Percentiles rank a stretch among this genome's conserved stretches.
These are phyloP conservation scores for Drosophila sulfurigaster DNA, from an alignment of 1,140 invertebrate species.

Conservation along the genomic window DNA sequence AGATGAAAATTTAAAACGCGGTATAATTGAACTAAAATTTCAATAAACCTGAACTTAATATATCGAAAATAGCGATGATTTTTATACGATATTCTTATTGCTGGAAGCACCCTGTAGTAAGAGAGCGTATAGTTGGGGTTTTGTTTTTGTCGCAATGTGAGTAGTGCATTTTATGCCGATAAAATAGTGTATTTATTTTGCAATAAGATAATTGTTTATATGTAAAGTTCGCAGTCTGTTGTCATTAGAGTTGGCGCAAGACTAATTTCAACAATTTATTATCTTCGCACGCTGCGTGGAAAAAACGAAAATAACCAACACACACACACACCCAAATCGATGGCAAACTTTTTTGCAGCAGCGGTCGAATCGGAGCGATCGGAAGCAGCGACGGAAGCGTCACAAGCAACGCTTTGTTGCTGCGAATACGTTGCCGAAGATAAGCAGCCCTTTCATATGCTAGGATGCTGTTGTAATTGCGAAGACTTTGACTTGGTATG, in stretches of 20 bases:
- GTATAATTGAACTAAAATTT: slow-evolving; percentile 86
- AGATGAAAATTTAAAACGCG: slow-evolving; percentile 87
- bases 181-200: slow-evolving; percentile 17
- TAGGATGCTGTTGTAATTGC: slow-evolving; percentile 87
- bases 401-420: slow-evolving; percentile 85
- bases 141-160: slow-evolving; percentile 50
- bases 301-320: background rate
- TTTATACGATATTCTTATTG: background rate
- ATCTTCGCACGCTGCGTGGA: slow-evolving; percentile 58
- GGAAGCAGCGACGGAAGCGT: slow-evolving; percentile 38
- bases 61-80: slow-evolving; percentile 13
- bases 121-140: slow-evolving; percentile 21
- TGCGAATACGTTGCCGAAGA: slow-evolving; percentile 87
- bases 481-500: slow-evolving; percentile 85
- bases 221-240: slow-evolving; percentile 5
- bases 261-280: slow-evolving; percentile 46
- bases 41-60: slow-evolving; percentile 43
- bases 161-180: slow-evolving; percentile 24
- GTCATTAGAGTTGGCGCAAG: slow-evolving; percentile 2
- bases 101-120: slow-evolving; percentile 35
- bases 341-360: slow-evolving; percentile 42
- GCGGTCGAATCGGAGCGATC: slow-evolving; percentile 42
- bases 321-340: slow-evolving; percentile 29
- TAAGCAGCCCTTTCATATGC: slow-evolving; percentile 86
- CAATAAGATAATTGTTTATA: slow-evolving; percentile 3